Evolutionary conservation across 2,888 invertebrate species (phyloP).

Genomic region (Ypsolopha scabrella): DNA sequence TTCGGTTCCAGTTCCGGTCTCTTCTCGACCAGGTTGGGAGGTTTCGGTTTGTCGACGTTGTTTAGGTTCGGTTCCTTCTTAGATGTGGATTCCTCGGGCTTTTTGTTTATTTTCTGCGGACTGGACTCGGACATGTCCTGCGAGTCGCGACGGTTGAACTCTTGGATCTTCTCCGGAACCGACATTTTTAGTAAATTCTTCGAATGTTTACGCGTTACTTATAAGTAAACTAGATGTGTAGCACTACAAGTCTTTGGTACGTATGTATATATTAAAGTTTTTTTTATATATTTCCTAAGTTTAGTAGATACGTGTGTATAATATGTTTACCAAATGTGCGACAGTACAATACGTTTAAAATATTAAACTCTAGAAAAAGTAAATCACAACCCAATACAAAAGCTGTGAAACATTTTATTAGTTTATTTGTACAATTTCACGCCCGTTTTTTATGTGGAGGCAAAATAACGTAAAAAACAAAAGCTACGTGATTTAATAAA

Average conservation of each 20-base stretch:
- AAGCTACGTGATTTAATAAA: too few species aligned
- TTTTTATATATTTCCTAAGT: not conserved
- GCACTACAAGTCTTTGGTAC: constrained; percentile 17
- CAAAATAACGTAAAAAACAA: too few species aligned
- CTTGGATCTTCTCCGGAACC: constrained; percentile 56
- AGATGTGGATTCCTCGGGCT: constrained; percentile 20
- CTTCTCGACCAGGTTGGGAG: constrained; percentile 1
- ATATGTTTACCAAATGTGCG: constrained; percentile 1
- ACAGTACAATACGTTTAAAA: not conserved
- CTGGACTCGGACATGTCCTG: constrained; percentile 46
- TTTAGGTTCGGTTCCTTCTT: constrained; percentile 41
- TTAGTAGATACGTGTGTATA: not conserved
- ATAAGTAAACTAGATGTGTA: not conserved
- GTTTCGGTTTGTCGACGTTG: constrained; percentile 15
- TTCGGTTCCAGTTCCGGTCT: constrained; percentile 6
- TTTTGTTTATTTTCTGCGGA: constrained; percentile 17
- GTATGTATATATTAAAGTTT: not conserved
- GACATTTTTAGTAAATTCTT: constrained; percentile 35
- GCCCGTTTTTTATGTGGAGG: too few species aligned
- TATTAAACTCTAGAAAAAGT: constrained; percentile 27
- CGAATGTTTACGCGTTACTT: constrained; percentile 6
- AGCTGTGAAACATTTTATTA: constrained; percentile 16
- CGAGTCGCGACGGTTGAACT: constrained; percentile 52
- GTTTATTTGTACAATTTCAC: too few species aligned
- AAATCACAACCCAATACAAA: constrained; percentile 50